Base-by-base conservation (phyloP, 2,113 vertebrate species). In the Ascaphus truei region DNA sequence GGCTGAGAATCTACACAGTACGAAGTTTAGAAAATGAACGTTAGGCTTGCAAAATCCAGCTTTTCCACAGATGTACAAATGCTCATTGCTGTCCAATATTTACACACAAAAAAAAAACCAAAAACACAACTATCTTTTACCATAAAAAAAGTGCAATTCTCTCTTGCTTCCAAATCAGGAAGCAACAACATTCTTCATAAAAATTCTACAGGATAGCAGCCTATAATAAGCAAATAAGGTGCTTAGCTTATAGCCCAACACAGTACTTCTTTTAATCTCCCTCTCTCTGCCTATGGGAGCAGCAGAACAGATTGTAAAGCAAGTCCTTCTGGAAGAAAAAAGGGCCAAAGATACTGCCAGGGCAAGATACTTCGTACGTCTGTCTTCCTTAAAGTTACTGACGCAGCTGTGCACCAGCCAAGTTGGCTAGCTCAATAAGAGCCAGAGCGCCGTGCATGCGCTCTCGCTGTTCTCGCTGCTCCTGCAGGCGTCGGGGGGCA, bases 141-240 rank as follows among this genome's bases (percentile, higher is more conserved):
- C 85, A 81, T 85, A 87, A 81, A 86, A 81, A 92, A 92, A 92
- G 91, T 92, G 91, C 91, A 90, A 87, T 87, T 89, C 88, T 90
- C 72, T 82, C 83, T 90, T 68, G 77, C 89, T 59, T 85, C 87
- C 84, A 75, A 57, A n/a, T 78, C 68, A 79, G 25, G 83, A 73
- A 79, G 89, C 79, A 81, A 89, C 84, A 78, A 98, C 95, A 96
- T 98, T 98, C 95, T 98, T 98, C 94, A 98, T 94, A 76, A 92
- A 58, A 80, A 83, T 73, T 92, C 96, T 98, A 98, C 90, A 89
- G 89, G 85, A 94, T 96, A 99, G 96, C 96, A 99, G 96, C 96
- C 95, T 98, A 98, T 91, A 74, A 86, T 61, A 96, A 95, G 93
- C 92, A 90, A 87, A 88, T 98, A 99, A 99, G 97, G 97, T 99